Conservation (phyloP, 2,113 vertebrate species). For the Hippocampus guttulatus region DNA sequence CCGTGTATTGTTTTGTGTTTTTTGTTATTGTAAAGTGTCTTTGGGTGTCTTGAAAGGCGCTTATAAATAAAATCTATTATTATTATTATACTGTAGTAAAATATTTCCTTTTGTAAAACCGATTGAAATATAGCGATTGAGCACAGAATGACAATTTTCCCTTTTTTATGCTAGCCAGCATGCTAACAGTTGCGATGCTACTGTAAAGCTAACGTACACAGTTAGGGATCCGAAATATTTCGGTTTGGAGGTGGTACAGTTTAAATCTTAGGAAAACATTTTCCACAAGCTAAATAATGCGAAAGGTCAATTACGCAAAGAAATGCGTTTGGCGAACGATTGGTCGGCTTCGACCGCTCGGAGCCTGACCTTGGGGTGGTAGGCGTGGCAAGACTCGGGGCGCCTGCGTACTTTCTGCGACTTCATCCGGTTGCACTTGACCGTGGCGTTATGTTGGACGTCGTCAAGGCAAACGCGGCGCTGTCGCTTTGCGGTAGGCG, state of each 20-base stretch:
- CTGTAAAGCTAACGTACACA: too few relatives aligned
- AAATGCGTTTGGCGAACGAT: too few relatives aligned
- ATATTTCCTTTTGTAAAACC: too few relatives aligned
- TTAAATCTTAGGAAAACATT: not conserved
- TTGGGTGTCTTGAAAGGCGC: too few relatives aligned
- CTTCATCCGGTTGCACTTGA: slow-evolving; percentile 92
- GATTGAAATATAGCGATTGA: too few relatives aligned
- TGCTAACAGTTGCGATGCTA: not conserved
- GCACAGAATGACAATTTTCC: not conserved
- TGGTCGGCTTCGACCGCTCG: not conserved
- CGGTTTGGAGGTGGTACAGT: not conserved
- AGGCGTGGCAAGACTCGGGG: slow-evolving; percentile 85
- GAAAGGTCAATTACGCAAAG: not conserved
- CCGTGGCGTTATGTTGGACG: slow-evolving; percentile 84
- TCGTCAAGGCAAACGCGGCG: slow-evolving; percentile 63
- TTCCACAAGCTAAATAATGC: not conserved
- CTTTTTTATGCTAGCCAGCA: too few relatives aligned
- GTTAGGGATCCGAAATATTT: too few relatives aligned
- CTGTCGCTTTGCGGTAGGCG: not conserved
- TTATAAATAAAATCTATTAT: too few relatives aligned
- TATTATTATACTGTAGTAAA: too few relatives aligned
- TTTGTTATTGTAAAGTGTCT: too few relatives aligned
- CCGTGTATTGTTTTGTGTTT: too few relatives aligned
- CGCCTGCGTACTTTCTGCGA: slow-evolving; percentile 89
- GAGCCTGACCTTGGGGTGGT: slow-evolving; percentile 75